Conservation (phyloP, 2,888 invertebrate genomes). For the Zygaena filipendulae region DNA sequence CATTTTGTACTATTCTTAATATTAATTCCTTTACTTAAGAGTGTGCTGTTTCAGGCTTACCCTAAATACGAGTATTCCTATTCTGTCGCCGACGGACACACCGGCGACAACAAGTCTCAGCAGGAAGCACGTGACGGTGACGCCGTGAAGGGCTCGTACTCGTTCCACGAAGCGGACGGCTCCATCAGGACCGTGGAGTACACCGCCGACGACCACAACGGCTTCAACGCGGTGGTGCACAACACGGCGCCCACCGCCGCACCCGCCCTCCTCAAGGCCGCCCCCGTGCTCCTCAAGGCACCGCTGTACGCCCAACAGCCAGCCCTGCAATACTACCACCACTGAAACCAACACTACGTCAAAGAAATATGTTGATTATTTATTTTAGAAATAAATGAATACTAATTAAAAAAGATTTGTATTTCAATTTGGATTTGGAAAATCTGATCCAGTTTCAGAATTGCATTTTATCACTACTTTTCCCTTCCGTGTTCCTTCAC, state of each 20-base stretch:
- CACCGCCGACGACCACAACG: slow-evolving; percentile 58
- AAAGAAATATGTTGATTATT: no score
- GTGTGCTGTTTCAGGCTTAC: slow-evolving; percentile 22
- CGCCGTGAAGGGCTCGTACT: slow-evolving; percentile 57
- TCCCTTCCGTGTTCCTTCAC: no score
- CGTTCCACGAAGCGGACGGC: slow-evolving; percentile 58
- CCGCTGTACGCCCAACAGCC: slow-evolving; percentile 24
- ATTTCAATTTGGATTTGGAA: no score
- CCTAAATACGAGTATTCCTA: slow-evolving; percentile 55
- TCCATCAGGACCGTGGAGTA: slow-evolving; percentile 59
- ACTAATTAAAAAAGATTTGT: no score
- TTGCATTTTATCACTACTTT: no score
- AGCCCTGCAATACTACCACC: slow-evolving; percentile 35
- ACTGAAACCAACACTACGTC: slow-evolving; percentile 17
- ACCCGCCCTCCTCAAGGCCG: slow-evolving; percentile 34
- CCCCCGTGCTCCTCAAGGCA: slow-evolving; percentile 25
- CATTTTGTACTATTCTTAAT: slow-evolving; percentile 8
- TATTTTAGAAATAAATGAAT: slow-evolving; percentile 2
- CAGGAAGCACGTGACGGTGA: slow-evolving; percentile 60
- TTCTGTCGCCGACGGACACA: slow-evolving; percentile 59
- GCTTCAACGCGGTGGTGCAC: slow-evolving; percentile 45
- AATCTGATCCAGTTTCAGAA: no score
- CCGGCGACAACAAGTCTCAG: slow-evolving; percentile 62
- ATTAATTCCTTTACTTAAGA: slow-evolving; percentile 16
- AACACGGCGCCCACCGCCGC: slow-evolving; percentile 37